Base-by-base conservation (phyloP, 2,888 invertebrate species). In the Tenthredo amoena region DNA sequence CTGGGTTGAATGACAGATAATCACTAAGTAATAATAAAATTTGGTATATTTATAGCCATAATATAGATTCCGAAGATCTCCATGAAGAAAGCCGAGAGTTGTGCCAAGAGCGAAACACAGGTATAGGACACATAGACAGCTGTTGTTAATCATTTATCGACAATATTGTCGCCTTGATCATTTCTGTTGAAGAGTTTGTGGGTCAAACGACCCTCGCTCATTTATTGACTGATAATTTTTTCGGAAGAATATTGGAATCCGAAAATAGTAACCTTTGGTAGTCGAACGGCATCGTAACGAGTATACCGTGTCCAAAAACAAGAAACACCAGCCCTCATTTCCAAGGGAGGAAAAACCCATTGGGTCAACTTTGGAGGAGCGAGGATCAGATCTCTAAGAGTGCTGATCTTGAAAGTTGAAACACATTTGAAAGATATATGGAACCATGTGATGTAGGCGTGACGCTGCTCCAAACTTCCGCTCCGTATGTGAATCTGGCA, bases 81-180 rank as follows among this genome's bases (percentile, higher is more conserved):
- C 26, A n/a, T 31, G 50, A 26, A 81, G 81, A 58, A n/a, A 62
- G 21, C 12, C 21, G 58, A 40, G 26, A 18, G 58, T 81, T 81
- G 81, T 81, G 81, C 81, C 81, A 81, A 81, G 12, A 62, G 58
- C 21, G 40, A 62, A 40, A 81, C n/a, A 34, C 10, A 34, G 26
- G 9, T 62, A 62, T 37, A 79, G 26, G n/a, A 40, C 21, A 31
- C n/a, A 31, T 9, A 62, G 40, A 62, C 81, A 81, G 81, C 81
- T 81, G 81, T 62, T 81, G 21, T 81, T 58, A 62, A 81, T 81
- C 81, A 62, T 62, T 81, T 81, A 81, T 81, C 81, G 62, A 81
- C 21, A 12, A 21, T 81, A 81, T 62, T 62, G 62, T 62, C 81
- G 40, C 81, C 40, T 37, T 1, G 81, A 7, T 81, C 31, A 40